A percentile compares a stretch with the other conserved stretches of the same genome.
These are phyloP conservation scores for Megalops atlanticus DNA, from an alignment of 2,113 vertebrate species.

Conservation along the genomic window DNA sequence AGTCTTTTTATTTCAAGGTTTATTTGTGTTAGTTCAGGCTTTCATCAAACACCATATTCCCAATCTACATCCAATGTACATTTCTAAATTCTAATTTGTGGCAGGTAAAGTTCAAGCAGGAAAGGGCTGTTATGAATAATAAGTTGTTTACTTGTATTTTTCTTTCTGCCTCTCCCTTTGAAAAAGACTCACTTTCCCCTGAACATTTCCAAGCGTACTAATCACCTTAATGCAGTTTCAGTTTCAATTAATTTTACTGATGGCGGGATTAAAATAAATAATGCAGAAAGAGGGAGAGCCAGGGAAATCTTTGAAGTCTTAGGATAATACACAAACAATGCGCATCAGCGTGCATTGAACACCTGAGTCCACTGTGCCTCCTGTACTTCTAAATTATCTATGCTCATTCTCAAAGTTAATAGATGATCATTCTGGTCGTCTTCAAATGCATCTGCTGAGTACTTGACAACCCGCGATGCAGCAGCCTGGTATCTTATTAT, in stretches of 20 bases:
- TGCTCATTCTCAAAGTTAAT: background rate
- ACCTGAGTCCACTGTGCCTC: background rate
- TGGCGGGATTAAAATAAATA: conserved; percentile 33
- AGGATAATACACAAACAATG: background rate
- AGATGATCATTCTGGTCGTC: background rate
- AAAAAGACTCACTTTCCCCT: conserved; percentile 21
- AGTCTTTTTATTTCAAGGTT: background rate
- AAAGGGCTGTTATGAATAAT: conserved; percentile 30
- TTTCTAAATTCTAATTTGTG: conserved; percentile 32
- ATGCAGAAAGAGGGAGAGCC: conserved; percentile 26
- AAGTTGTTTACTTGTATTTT: conserved; percentile 38
- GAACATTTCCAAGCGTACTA: conserved; percentile 35
- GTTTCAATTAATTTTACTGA: conserved; percentile 47
- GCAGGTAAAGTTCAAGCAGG: conserved; percentile 19
- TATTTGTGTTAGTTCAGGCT: background rate
- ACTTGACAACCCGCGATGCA: conserved; percentile 18
- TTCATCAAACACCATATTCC: background rate
- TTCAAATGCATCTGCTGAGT: background rate
- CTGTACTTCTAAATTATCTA: background rate
- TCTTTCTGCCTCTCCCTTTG: conserved; percentile 29
- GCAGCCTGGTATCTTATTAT: conserved; percentile 45
- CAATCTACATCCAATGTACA: conserved; percentile 29
- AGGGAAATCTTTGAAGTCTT: background rate
- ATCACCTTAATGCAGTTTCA: conserved; percentile 52
- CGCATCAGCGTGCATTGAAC: background rate